Conservation (phyloP, 1,140 invertebrate species). For the Rhagoletis zephyria region DNA sequence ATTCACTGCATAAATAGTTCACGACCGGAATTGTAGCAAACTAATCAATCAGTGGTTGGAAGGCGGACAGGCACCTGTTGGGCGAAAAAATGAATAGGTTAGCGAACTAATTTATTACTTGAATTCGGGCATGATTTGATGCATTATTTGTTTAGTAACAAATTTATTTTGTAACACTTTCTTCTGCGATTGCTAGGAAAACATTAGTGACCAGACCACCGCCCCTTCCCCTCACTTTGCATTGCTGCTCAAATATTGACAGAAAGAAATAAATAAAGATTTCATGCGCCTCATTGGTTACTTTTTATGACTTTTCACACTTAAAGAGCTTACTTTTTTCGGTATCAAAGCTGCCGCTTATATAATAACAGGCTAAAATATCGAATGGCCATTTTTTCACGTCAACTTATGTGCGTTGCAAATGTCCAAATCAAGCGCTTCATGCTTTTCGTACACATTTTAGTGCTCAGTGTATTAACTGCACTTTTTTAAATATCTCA, state of each 20-base stretch:
- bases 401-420: slow-evolving; percentile 7
- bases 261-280: neutral
- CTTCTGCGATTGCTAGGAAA: neutral
- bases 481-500: neutral
- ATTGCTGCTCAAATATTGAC: neutral
- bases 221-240: neutral
- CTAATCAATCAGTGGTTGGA: neutral
- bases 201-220: neutral
- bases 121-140: neutral
- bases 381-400: neutral
- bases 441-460: neutral
- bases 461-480: neutral
- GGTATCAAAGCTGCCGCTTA: neutral
- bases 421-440: neutral
- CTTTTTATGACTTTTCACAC: no score
- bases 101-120: neutral
- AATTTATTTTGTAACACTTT: no score
- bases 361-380: neutral
- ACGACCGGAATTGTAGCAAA: neutral
- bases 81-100: neutral
- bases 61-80: neutral
- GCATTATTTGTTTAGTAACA: neutral
- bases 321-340: no score
- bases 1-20: neutral
- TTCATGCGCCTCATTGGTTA: neutral